A percentile compares a stretch with the other conserved stretches of the same genome.
phyloP scores from a whole-genome alignment of 2,797 vertebrate species.

The Microchirus variegatus region DNA sequence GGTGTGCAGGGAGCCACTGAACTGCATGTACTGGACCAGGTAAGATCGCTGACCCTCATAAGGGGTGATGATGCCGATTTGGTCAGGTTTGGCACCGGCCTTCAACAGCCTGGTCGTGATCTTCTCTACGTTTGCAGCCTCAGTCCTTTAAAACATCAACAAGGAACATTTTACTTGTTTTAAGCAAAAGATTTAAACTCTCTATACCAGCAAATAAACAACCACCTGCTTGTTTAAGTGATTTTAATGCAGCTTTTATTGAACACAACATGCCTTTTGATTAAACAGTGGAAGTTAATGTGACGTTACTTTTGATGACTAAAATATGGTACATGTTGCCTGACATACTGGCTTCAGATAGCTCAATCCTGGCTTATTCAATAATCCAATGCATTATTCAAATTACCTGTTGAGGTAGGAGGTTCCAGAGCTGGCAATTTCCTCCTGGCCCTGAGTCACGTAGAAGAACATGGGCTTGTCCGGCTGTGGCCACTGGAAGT shows the following conservation, averaged over 20 bases:
- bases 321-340: no score
- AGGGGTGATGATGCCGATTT: slow-evolving; percentile 98
- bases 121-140: slow-evolving; percentile 98
- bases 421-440: slow-evolving; percentile 98
- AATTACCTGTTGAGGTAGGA: slow-evolving; percentile 96
- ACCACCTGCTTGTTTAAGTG: no score
- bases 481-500: slow-evolving; percentile 99
- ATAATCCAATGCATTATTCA: neutral
- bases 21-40: slow-evolving; percentile 99
- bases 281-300: no score
- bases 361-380: no score
- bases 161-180: neutral
- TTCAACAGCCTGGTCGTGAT: slow-evolving; percentile 97
- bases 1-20: slow-evolving; percentile 97
- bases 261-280: no score
- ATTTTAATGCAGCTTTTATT: no score
- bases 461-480: slow-evolving; percentile 99
- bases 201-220: no score
- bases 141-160: slow-evolving; percentile 83
- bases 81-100: slow-evolving; percentile 96
- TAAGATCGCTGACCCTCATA: slow-evolving; percentile 98
- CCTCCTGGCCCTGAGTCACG: slow-evolving; percentile 98
- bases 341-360: no score
- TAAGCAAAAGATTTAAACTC: no score
- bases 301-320: no score